Percentiles rank a stretch among this genome's conserved stretches.
Conservation (phyloP, 1,140 invertebrate species). For the Halesus radiatus region DNA sequence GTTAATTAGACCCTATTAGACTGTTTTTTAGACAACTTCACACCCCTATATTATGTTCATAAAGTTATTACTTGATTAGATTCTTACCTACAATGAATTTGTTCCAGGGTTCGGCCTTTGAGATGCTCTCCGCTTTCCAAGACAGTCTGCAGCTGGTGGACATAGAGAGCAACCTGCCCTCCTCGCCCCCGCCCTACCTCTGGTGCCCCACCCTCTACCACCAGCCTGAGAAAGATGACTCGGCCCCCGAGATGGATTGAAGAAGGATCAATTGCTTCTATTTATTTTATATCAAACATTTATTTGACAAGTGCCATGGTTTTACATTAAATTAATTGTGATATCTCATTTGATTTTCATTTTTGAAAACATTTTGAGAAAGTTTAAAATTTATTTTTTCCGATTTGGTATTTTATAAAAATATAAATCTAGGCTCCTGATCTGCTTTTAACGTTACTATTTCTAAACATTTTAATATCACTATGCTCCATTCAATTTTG, state of each 20-base stretch:
- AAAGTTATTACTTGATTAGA: no score
- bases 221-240: conserved; percentile 55
- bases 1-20: no score
- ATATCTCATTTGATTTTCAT: not conserved
- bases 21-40: no score
- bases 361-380: no score
- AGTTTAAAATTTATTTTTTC: no score
- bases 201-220: conserved; percentile 45
- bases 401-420: no score
- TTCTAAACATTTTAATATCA: no score
- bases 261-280: not conserved
- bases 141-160: conserved; percentile 45
- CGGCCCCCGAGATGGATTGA: conserved; percentile 50
- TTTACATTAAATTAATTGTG: not conserved
- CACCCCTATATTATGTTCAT: no score
- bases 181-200: not conserved
- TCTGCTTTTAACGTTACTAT: no score
- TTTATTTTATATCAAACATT: conserved; percentile 9
- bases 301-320: conserved; percentile 15
- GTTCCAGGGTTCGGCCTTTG: conserved; percentile 42
- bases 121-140: conserved; percentile 38
- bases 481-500: no score
- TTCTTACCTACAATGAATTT: not conserved
- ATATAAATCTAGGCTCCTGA: no score
- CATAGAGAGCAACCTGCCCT: conserved; percentile 8